These are phyloP conservation scores for Hyperopisus bebe DNA, from an alignment of 2,113 vertebrate genomes.

Conservation along the genomic window DNA sequence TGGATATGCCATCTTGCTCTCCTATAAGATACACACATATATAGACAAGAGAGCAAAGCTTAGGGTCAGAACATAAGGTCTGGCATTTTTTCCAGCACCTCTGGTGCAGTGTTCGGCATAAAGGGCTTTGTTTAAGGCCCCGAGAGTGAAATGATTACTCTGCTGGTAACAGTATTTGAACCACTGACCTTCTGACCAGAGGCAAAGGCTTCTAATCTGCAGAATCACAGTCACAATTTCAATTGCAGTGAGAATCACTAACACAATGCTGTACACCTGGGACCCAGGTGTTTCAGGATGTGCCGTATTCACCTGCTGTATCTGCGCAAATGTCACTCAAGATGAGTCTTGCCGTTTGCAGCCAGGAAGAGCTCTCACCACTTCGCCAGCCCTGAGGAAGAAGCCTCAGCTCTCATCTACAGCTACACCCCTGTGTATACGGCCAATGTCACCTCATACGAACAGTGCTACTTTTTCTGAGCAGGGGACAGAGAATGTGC, in stretches of 20 bases:
- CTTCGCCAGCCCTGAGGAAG: conserved; percentile 51
- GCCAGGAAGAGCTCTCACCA: conserved; percentile 60
- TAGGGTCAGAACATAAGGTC: not conserved
- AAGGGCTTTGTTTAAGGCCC: not conserved
- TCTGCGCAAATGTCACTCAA: not conserved
- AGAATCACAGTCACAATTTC: not conserved
- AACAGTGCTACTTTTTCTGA: conserved; percentile 65
- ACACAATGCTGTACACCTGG: not conserved
- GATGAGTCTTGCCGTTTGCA: conserved; percentile 39
- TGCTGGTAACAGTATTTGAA: not conserved
- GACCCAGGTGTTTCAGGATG: not conserved
- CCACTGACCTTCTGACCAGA: not conserved
- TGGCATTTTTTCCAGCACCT: not conserved
- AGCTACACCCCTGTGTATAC: conserved; percentile 53
- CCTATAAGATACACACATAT: not conserved
- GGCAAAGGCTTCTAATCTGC: not conserved
- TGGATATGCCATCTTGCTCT: not conserved
- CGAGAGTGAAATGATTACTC: not conserved
- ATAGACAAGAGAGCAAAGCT: not conserved
- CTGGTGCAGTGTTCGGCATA: not conserved
- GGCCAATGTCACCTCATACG: conserved; percentile 53
- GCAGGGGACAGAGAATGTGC: not conserved
- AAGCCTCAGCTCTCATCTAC: conserved; percentile 60
- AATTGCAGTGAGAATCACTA: not conserved
- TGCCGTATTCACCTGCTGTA: not conserved